Evolutionary conservation across 53 echinoderm and acorn worm species (phyloP).

Genomic region (Astropecten irregularis): DNA sequence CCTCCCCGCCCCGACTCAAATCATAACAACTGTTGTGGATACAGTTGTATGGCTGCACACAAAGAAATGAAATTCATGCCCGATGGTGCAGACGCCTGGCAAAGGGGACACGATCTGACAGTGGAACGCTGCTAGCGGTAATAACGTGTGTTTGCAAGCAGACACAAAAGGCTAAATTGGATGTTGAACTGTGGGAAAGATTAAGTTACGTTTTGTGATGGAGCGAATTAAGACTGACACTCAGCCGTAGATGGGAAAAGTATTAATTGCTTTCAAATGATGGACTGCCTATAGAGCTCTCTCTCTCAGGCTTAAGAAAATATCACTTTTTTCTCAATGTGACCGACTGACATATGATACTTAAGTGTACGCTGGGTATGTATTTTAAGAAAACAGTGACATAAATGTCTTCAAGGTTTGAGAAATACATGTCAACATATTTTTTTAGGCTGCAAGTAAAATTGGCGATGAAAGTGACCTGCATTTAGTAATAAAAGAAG

Average conservation of each 20-base stretch:
- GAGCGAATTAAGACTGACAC: constrained; percentile 58
- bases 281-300: constrained; percentile 36
- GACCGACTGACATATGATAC: constrained; percentile 52
- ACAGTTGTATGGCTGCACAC: constrained; percentile 65
- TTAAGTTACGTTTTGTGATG: constrained; percentile 57
- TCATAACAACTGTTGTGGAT: constrained; percentile 70
- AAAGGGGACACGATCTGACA: constrained; percentile 51
- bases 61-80: constrained; percentile 59
- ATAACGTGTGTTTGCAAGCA: constrained; percentile 56
- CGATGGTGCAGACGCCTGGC: constrained; percentile 34
- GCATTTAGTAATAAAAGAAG: no score
- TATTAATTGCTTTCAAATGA: constrained; percentile 59
- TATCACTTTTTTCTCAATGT: constrained; percentile 39
- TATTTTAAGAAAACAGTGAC: constrained; percentile 36
- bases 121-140: constrained; percentile 51
- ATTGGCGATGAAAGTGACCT: background rate
- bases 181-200: constrained; percentile 53
- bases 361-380: constrained; percentile 6
- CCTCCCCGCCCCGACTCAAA: constrained; percentile 46
- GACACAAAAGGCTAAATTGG: constrained; percentile 58
- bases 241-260: constrained; percentile 44
- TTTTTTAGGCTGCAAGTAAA: constrained; percentile 23
- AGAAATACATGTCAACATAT: constrained; percentile 27
- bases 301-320: constrained; percentile 49
- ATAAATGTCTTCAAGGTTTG: constrained; percentile 42